Evolutionary conservation across 2,113 vertebrate genomes (phyloP).

Genomic region (Emydocephalus ijimae): DNA sequence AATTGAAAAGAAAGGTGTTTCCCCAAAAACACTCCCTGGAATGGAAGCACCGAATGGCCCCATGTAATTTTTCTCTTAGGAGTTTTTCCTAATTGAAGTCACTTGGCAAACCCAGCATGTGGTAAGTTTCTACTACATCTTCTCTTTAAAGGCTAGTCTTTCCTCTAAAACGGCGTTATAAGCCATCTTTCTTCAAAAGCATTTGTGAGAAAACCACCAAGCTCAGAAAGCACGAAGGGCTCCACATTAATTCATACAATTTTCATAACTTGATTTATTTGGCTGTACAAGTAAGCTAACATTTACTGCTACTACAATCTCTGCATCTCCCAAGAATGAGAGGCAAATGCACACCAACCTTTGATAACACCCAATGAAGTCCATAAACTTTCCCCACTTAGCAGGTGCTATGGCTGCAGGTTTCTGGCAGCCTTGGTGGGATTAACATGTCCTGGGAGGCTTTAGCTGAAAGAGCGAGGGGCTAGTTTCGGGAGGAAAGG

Average conservation of each 20-base stretch:
- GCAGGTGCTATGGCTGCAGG: no score
- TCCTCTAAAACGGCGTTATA: background rate
- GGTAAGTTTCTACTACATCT: background rate
- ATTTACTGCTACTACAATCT: background rate
- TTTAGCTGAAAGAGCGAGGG: background rate
- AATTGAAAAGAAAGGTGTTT: background rate
- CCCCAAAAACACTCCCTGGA: background rate
- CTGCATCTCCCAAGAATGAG: background rate
- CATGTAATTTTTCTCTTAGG: background rate
- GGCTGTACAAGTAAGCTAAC: background rate
- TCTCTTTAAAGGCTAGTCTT: background rate
- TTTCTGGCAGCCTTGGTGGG: no score
- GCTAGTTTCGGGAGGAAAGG: background rate
- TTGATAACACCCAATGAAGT: background rate
- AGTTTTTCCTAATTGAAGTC: background rate
- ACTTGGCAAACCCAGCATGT: background rate
- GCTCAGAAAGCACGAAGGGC: background rate
- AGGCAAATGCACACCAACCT: background rate
- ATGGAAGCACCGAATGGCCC: background rate
- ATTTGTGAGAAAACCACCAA: background rate
- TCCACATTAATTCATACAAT: background rate
- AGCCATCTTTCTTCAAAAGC: background rate
- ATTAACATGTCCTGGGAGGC: background rate
- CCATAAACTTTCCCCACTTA: accelerated
- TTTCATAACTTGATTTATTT: background rate